Base-by-base conservation (phyloP, 2,113 vertebrate genomes). In the Dromiciops gliroides region DNA sequence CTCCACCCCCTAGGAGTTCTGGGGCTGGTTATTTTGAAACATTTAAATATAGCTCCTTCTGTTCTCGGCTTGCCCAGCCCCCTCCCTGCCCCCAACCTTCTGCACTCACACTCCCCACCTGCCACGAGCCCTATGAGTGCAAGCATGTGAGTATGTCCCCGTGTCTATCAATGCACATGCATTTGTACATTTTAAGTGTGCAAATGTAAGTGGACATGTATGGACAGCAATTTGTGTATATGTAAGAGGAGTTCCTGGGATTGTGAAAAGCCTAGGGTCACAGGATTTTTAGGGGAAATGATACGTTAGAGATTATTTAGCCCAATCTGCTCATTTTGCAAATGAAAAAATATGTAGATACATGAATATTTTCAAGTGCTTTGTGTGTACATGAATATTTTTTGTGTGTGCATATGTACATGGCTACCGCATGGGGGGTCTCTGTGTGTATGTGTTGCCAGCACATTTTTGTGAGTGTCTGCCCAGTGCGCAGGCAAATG, bases 161-260 rank as follows among this genome's bases (percentile, higher is more conserved):
- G 3, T 5, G 83, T 5, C 23, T 37, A 0, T 0, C 47, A 7
- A 50, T 37, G 3, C 19, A 1, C 48, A 6, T 3, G 5, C 19
- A 37, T 44, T 44, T 75, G 67, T 75, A 37, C 67, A 16, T 44
- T 22, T 19, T 75, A n/a, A 83, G n/a, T 22, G n/a, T 83, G n/a
- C n/a, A 83, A 83, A 75, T n/a, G 14, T n/a, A 6, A 1, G 5
- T 19, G 31, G 7, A 37, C 60, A 75, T 6, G 3, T 6, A 11
- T 31, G 56, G 56, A 31, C 10, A 60, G 26, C 26, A 60, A 31
- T 60, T 9, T 28, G 56, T 60, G 60, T 7, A 3, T 19, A n/a
- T 4, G 25, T 5, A 12, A n/a, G 60, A 19, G 37, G 1, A 16
- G 12, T 19, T 19, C 5, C 16, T 6, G n/a, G 37, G 12, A n/a